Evolutionary conservation across 2,888 invertebrate genomes (phyloP), one percentile per base, ranked within the genome.

Genomic region (Electrophaes corylata): DNA sequence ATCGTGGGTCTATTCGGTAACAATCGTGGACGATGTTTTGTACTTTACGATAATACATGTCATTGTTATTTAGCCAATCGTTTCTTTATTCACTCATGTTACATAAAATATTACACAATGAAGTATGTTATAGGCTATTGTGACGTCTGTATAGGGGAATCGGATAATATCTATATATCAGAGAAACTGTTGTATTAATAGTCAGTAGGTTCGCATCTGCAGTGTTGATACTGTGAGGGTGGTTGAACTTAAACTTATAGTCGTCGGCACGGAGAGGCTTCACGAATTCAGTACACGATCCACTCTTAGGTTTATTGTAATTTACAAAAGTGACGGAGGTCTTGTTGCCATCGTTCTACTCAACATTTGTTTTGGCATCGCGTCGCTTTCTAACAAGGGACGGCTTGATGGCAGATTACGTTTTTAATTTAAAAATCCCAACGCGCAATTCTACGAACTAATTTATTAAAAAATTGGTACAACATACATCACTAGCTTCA

Each of bases 261-360:
- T 89, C 83, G 82, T 71, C 75, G 75, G 73, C 72, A 75, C 72
- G 75, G 76, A 72, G 66, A 76, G 78, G 70, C 83, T 88, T 88
- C 87, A 82, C 68, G 76, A 78, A 89, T 91, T 90, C 89, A 73
- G 72, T 75, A 73, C 88, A 87, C 89, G 88, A 84, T 81, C 80
- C 78, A 73, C 79, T 83, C 77, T 78, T 83, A 84, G 86, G 88
- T 89, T 89, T 88, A 88, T 86, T 86, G 88, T 88, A 88, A 88
- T 89, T 89, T 89, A 88, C 84, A 89, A 89, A 89, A 87, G 86
- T 88, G 86, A 86, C 83, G 79, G 79, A 78, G 83, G 84, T 84
- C 86, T 84, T 82, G 79, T 78, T 78, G 78, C 81, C 81, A 84
- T 84, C 79, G 81, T 83, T 82, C 71, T 73, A 67, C 72, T 77